phyloP scores from a whole-genome alignment of 2,113 vertebrate genomes.

The Rynchops niger region DNA sequence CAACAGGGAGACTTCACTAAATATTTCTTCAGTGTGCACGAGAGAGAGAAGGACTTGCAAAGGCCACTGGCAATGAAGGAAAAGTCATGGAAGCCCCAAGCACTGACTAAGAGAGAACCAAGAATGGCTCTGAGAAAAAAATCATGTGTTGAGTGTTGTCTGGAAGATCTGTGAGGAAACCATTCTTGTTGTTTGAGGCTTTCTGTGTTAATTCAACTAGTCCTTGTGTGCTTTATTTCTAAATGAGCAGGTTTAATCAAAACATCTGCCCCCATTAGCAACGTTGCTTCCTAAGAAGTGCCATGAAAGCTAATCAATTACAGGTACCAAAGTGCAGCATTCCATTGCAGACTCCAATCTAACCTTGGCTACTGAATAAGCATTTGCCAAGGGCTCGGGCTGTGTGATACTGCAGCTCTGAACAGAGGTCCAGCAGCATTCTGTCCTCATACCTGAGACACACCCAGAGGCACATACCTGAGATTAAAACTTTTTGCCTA shows the following conservation, averaged over 20 bases:
- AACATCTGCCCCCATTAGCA: background rate
- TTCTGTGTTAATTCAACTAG: background rate
- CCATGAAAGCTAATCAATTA: background rate
- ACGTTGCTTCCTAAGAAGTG: background rate
- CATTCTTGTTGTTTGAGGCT: background rate
- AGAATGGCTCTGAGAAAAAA: background rate
- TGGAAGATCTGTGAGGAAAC: background rate
- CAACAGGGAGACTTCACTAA: background rate
- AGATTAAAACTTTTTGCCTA: background rate
- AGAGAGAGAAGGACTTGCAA: background rate
- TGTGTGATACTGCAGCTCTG: background rate
- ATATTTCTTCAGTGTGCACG: background rate
- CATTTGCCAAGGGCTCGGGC: background rate
- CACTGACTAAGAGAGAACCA: background rate
- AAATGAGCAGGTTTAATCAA: background rate
- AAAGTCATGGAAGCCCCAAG: background rate
- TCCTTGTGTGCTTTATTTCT: background rate
- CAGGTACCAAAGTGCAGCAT: background rate
- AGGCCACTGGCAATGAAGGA: background rate
- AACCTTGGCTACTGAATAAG: background rate
- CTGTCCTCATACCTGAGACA: background rate
- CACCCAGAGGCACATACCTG: background rate
- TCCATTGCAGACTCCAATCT: background rate
- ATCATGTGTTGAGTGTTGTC: accelerated
- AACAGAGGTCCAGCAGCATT: background rate